Percentiles rank a stretch among this genome's conserved stretches.
phyloP scores from a whole-genome alignment of 2,113 vertebrate genomes.

The Orycteropus afer region DNA sequence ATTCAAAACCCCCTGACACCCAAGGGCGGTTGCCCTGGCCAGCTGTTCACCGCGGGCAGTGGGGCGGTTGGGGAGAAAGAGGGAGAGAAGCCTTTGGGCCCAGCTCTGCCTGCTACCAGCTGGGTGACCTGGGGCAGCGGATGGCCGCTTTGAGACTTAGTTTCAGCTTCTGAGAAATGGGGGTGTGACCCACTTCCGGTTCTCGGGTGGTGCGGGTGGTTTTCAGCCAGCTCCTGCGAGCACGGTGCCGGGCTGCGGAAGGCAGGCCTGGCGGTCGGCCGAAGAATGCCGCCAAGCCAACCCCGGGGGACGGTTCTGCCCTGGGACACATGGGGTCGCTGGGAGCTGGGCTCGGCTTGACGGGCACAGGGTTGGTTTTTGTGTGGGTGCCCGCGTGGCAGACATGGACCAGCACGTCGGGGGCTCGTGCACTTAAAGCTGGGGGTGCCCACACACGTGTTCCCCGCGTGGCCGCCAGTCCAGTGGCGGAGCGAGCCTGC shows the following conservation, averaged over 20 bases:
- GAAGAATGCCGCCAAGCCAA: too few relatives aligned
- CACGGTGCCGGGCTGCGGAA: too few relatives aligned
- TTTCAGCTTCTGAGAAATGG: neutral
- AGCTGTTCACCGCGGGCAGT: too few relatives aligned
- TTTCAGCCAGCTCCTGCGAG: too few relatives aligned
- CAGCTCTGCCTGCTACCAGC: rapidly evolving
- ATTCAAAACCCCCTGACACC: rapidly evolving
- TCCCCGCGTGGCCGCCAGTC: rapidly evolving
- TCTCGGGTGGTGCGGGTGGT: too few relatives aligned
- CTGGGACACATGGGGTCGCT: neutral
- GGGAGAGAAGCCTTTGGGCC: neutral
- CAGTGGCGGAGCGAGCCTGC: rapidly evolving
- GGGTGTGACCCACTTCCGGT: rapidly evolving
- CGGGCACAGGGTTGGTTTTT: too few relatives aligned
- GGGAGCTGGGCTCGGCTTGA: neutral
- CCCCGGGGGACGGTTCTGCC: neutral
- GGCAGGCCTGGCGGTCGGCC: neutral
- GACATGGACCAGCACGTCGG: too few relatives aligned
- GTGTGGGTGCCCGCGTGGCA: too few relatives aligned
- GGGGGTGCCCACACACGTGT: neutral
- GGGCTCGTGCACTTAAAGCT: too few relatives aligned
- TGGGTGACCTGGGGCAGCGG: neutral
- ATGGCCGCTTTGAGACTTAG: neutral
- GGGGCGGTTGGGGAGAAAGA: too few relatives aligned
- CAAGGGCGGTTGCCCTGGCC: rapidly evolving